Evolutionary conservation across 2,797 vertebrate genomes (phyloP).

Genomic region (Catharus ustulatus): DNA sequence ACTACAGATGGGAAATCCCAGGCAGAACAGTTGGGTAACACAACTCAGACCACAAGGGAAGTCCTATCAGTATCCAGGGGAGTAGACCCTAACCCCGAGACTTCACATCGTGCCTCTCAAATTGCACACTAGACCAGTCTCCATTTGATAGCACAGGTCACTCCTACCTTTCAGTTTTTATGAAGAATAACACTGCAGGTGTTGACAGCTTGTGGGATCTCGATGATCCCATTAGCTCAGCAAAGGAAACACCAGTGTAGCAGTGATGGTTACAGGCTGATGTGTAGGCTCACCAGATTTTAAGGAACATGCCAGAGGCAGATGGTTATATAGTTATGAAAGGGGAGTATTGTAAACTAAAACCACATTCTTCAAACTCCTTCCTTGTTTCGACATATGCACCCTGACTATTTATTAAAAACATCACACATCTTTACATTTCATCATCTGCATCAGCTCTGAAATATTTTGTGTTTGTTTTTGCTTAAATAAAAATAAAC

Average conservation of each 20-base stretch:
- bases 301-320: constrained; percentile 44
- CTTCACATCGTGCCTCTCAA: background rate
- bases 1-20: background rate
- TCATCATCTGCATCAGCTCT: constrained; percentile 60
- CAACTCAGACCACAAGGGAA: background rate
- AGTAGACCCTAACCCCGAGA: background rate
- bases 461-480: constrained; percentile 50
- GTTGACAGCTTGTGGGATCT: background rate
- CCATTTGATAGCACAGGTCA: background rate
- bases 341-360: constrained; percentile 54
- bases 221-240: background rate
- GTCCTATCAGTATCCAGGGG: background rate
- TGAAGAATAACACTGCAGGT: background rate
- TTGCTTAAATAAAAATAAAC: constrained; percentile 58
- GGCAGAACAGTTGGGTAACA: background rate
- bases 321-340: constrained; percentile 57
- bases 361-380: constrained; percentile 22
- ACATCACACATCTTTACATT: constrained; percentile 60
- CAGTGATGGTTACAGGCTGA: background rate
- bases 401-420: constrained; percentile 64
- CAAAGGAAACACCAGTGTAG: background rate
- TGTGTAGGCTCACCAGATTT: constrained; percentile 10
- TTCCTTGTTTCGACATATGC: constrained; percentile 62
- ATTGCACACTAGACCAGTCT: background rate
- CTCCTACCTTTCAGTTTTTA: background rate